Percentiles rank a stretch among this genome's conserved stretches.
Conservation (phyloP, 2,888 invertebrate genomes). For the Dione vanillae region DNA sequence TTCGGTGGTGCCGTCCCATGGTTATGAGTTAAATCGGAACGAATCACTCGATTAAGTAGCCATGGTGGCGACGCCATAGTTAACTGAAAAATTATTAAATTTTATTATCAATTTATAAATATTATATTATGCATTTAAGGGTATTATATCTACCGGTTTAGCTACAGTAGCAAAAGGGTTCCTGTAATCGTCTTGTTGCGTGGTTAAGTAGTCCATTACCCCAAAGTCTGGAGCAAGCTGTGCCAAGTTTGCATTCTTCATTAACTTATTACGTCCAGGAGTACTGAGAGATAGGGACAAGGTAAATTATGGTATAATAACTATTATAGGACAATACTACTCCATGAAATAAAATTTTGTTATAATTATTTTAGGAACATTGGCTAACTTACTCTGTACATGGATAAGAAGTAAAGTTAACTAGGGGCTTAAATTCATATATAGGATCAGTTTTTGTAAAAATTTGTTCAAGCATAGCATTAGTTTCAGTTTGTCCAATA, state of each 20-base stretch:
- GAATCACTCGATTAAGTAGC: slow-evolving; percentile 75
- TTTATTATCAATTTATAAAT: no score
- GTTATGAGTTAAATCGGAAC: slow-evolving; percentile 76
- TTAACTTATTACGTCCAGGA: slow-evolving; percentile 72
- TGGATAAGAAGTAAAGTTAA: slow-evolving; percentile 78
- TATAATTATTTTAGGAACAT: neutral
- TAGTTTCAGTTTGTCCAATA: slow-evolving; percentile 72
- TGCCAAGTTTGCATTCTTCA: slow-evolving; percentile 71
- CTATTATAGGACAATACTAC: no score
- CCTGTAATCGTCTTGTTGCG: slow-evolving; percentile 81
- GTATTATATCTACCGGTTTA: slow-evolving; percentile 68
- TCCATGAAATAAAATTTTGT: no score
- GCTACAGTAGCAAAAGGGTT: slow-evolving; percentile 75
- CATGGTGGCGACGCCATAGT: slow-evolving; percentile 69
- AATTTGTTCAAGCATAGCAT: slow-evolving; percentile 75
- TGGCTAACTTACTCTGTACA: slow-evolving; percentile 73
- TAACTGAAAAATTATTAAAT: no score
- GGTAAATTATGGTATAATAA: no score
- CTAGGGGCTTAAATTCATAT: slow-evolving; percentile 74
- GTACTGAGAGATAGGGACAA: slow-evolving; percentile 67
- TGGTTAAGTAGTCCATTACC: slow-evolving; percentile 75
- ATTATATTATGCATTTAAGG: neutral
- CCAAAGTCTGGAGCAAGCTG: slow-evolving; percentile 72
- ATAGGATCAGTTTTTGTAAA: slow-evolving; percentile 70
- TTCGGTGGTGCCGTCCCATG: slow-evolving; percentile 74